These are phyloP conservation scores for Artibeus jamaicensis DNA, from an alignment of 2,797 vertebrate species.

Conservation along the genomic window DNA sequence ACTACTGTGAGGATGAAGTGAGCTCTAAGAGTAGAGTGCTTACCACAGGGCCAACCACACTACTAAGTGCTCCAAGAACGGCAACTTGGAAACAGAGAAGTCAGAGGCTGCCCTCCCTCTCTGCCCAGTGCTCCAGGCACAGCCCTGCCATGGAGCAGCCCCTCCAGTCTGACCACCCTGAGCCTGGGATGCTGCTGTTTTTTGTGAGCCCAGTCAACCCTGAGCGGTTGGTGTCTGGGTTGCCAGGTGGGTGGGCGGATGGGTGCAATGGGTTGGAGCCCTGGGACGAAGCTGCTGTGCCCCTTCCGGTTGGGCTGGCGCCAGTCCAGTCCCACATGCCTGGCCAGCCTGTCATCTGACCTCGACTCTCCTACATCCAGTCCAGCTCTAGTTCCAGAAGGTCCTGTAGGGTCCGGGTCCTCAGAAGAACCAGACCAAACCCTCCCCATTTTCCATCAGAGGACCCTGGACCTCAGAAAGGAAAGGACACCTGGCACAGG, in stretches of 20 bases:
- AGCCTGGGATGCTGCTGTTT: background rate
- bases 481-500: background rate
- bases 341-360: background rate
- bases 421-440: background rate
- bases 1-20: background rate
- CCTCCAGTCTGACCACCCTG: background rate
- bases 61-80: background rate
- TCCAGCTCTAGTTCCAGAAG: background rate
- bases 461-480: background rate
- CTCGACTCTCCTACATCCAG: background rate
- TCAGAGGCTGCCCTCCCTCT: background rate
- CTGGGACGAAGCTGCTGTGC: background rate
- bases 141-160: background rate
- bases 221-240: background rate
- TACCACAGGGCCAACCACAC: background rate
- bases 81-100: background rate
- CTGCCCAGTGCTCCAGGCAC: background rate
- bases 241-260: background rate
- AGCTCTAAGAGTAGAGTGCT: background rate
- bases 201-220: background rate
- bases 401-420: background rate
- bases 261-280: background rate
- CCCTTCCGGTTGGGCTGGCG: conserved; percentile 24
- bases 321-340: background rate
- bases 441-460: background rate